Base-by-base conservation (phyloP, 2,888 invertebrate species). In the Vanessa cardui region DNA sequence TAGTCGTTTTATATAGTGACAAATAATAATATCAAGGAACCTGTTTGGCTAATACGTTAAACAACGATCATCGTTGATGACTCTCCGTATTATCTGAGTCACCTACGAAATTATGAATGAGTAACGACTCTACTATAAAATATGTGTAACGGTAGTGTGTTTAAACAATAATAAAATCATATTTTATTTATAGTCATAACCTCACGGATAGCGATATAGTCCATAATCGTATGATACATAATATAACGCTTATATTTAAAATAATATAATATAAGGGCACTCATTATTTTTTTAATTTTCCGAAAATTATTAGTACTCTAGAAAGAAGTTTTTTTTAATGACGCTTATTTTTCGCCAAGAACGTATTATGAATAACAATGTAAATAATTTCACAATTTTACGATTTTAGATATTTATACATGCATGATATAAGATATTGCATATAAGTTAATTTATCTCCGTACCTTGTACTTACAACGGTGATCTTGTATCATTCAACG, bases 81-180 rank as follows among this genome's bases (percentile, higher is more conserved):
- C 69, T 63, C 18, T 31, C 56, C 33, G 45, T 59, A 49, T 47
- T 60, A 52, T 64, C 21, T 72, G 69, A 72, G 64, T 72, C 71
- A 72, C 66, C 66, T 62, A 66, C 62, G 18, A 62, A 71, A 67
- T 67, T 72, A 72, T 71, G 64, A 69, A 66, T 72, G 65, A 39
- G 39, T 39, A 39, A 71, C 54, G 58, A 59, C 39, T 64, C 12
- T 49, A 62, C 56, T 58, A 62, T 9, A 50, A 62, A 39, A 49
- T 61, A 49, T 61, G 47, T 33, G 56, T 56, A 56, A 39, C 18
- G 56, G 33, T 56, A 39, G 33, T 31, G 59, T 54, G 52, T 54
- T 54, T 54, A 54, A 26, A n/a, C 15, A 26, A 26, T n/a, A 31
- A 12, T 52, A 6, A 31, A 31, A 16, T 54, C 16, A 56, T 56